These are phyloP conservation scores for Heteromyza rotundicornis DNA, from an alignment of 2,888 invertebrate genomes.

Conservation along the genomic window DNA sequence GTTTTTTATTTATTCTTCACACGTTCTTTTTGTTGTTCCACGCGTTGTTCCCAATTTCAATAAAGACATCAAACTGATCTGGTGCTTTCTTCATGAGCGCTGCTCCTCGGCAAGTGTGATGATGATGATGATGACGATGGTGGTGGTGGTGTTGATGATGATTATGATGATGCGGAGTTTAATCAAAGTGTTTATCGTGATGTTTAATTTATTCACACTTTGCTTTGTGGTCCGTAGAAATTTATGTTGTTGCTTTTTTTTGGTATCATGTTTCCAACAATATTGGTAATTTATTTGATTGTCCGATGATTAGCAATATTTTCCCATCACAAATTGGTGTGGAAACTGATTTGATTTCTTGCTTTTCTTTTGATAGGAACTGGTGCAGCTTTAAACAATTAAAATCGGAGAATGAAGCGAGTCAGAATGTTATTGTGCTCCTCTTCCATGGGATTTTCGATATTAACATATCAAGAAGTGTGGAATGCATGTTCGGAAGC, in stretches of 20 bases:
- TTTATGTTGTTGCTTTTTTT: conserved; percentile 1
- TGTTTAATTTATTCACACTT: conserved; percentile 58
- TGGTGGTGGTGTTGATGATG: conserved; percentile 8
- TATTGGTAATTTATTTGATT: conserved; percentile 55
- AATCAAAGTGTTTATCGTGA: conserved; percentile 57
- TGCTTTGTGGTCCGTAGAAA: conserved; percentile 6
- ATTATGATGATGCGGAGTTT: conserved; percentile 37
- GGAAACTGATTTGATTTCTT: conserved; percentile 1
- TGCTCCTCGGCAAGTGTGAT: conserved; percentile 7
- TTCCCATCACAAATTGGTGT: conserved; percentile 25
- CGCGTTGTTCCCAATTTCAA: conserved; percentile 1
- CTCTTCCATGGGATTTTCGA: too few relatives aligned
- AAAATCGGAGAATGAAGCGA: too few relatives aligned
- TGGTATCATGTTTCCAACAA: conserved; percentile 36
- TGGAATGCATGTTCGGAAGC: too few relatives aligned
- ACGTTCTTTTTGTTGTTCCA: conserved; percentile 48
- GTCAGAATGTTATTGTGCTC: too few relatives aligned
- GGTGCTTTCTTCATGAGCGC: neutral
- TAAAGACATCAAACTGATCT: conserved; percentile 1
- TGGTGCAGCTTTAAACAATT: neutral
- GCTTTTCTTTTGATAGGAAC: too few relatives aligned
- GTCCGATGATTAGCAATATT: conserved; percentile 53
- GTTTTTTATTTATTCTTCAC: conserved; percentile 54
- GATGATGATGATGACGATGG: too few relatives aligned
- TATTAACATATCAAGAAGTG: too few relatives aligned